Evolutionary conservation across 2,888 invertebrate species (phyloP), one percentile per base, ranked within the genome.

Genomic region (Eumacrocentrus americanus): DNA sequence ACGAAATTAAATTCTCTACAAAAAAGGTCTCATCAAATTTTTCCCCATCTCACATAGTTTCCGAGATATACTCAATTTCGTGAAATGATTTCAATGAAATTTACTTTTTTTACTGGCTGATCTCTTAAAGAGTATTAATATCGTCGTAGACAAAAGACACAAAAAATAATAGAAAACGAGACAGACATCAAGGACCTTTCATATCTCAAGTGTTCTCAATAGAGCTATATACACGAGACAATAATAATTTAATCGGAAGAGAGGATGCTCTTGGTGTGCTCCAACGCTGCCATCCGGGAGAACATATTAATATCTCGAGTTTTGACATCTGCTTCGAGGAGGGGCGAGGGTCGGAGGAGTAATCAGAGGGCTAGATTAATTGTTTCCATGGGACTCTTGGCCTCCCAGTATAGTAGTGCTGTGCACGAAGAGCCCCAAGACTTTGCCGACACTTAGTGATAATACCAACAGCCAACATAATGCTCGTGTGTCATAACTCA

Each of bases 231-330:
- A 60, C 55, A 51, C 59, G 53, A 56, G 62, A 63, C 67, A 68
- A 70, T 72, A 72, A 73, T 72, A 73, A 76, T 75, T 77, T 72
- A 73, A 76, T 74, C 69, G 69, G 61, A 68, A 63, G 63, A 69
- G 63, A 29, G 29, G 64, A 56, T 67, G 56, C 50, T 46, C 63
- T 29, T 40, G 14, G n/a, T 46, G 23, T 23, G 23, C 4, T 46
- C 12, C 23, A 23, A 46, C 46, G 50, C 72, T 72, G 73, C 70
- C 75, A 75, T 69, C 69, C 70, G 63, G 63, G 62, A 72, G 77
- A 79, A 79, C 77, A 78, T 78, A 80, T 79, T 80, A 79, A 79
- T 80, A 79, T 77, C 78, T 75, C 66, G 76, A 80, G 79, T 79
- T 80, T 77, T 79, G 80, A 79, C 79, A 69, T 78, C 71, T 72